Percentiles rank a stretch among this genome's conserved stretches.
phyloP scores from a whole-genome alignment of 2,888 invertebrate species.

The Teleogryllus oceanicus region DNA sequence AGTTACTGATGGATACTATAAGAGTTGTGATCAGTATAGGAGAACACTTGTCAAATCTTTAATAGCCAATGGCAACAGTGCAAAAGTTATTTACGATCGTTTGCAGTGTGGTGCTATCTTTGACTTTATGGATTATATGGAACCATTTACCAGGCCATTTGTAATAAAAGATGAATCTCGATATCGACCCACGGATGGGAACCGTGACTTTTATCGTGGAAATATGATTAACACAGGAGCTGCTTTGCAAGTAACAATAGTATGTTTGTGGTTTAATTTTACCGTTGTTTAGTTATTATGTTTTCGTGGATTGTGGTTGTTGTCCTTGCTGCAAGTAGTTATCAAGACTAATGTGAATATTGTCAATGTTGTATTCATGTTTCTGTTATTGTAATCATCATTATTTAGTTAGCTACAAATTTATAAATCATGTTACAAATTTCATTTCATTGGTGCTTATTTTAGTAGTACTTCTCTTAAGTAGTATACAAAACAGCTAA shows the following conservation, averaged over 20 bases:
- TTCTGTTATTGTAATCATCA: too few species aligned
- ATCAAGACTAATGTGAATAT: too few species aligned
- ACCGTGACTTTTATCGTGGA: slow-evolving; percentile 27
- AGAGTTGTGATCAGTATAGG: slow-evolving; percentile 73
- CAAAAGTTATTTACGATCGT: slow-evolving; percentile 30
- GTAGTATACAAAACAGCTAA: too few species aligned
- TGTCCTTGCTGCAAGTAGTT: too few species aligned
- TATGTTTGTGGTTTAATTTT: slow-evolving; percentile 61
- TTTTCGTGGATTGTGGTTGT: too few species aligned
- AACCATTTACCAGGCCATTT: slow-evolving; percentile 48
- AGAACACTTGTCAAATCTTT: slow-evolving; percentile 58
- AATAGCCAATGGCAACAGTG: slow-evolving; percentile 28
- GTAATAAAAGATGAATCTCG: slow-evolving; percentile 27
- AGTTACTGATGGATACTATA: slow-evolving; percentile 67
- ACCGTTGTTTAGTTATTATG: too few species aligned
- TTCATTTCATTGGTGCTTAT: too few species aligned
- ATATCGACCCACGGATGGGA: slow-evolving; percentile 26
- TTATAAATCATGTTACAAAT: too few species aligned
- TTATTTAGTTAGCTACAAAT: too few species aligned
- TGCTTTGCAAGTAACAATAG: slow-evolving; percentile 62
- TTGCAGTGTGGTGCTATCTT: slow-evolving; percentile 40
- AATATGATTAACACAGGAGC: slow-evolving; percentile 67
- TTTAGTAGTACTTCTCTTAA: too few species aligned
- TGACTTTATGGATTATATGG: slow-evolving; percentile 81
- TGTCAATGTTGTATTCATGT: too few species aligned